Base-by-base conservation (phyloP, 1,140 invertebrate species). In the Agraylea sexmaculata region DNA sequence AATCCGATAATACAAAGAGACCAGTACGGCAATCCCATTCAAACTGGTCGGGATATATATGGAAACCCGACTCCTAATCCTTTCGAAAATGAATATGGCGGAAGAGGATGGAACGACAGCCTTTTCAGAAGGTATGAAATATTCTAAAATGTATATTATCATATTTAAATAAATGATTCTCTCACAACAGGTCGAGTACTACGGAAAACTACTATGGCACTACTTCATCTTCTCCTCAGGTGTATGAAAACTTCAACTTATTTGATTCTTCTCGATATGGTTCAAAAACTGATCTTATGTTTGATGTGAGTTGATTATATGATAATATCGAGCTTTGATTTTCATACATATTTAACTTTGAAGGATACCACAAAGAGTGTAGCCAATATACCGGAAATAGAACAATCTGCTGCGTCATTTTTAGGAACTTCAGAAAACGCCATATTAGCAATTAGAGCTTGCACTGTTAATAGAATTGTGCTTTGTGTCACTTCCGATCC, bases 401-500 rank as follows among this genome's bases (percentile, higher is more conserved):
- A 72, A 37, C 70, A 73, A 42, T 62, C 64, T 2, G 55, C 62
- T 1, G 58, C 58, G 5, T 52, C 63, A 32, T 63, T 68, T 5
- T 36, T 66, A 2, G 47, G 47, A 11, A 20, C 65, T 37, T 68
- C 77, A 0, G 64, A 87, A 35, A 63, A 78, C 25, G 63, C 75
- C 0, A 82, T 91, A 38, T 59, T 83, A 33, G 77, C 72, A 11
- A 70, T 91, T 3, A 67, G 83, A 34, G 71, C 78, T 33, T 94
- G 89, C 61, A 81, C 87, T 0, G 78, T 92, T 4, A 70, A 75
- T 20, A 62, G 70, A 15, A 86, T 91, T 64, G 80, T 73, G 1
- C 53, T 94, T 4, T 97, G 93, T 60, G 83, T 96, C 5, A 91
- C 89, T 1, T 95, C 91, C 1, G 77, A 87, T 32, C 70, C 77